Conservation (phyloP, 2,888 invertebrate genomes). For the Perizoma flavofasciatum region DNA sequence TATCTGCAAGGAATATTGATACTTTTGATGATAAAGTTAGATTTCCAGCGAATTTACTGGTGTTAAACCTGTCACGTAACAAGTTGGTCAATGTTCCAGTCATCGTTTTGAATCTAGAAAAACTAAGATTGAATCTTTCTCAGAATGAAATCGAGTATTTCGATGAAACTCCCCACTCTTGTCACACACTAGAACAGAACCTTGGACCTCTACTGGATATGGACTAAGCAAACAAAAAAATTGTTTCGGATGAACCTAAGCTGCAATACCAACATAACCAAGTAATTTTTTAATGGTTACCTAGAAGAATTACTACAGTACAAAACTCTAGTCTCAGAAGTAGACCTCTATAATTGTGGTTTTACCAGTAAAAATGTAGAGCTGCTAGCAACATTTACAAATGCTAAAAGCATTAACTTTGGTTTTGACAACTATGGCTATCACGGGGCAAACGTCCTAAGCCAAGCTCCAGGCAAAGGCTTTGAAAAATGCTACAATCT, state of each 20-base stretch:
- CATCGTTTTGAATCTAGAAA: constrained; percentile 49
- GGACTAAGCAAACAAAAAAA: constrained; percentile 57
- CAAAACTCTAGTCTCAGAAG: constrained; percentile 49
- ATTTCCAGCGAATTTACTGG: constrained; percentile 54
- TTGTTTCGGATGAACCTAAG: constrained; percentile 60
- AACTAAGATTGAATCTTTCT: constrained; percentile 62
- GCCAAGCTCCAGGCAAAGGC: constrained; percentile 59
- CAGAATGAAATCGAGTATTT: constrained; percentile 62
- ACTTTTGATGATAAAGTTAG: constrained; percentile 46
- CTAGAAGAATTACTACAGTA: constrained; percentile 56
- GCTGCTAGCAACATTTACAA: constrained; percentile 56
- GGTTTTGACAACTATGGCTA: constrained; percentile 49
- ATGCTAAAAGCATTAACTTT: constrained; percentile 50
- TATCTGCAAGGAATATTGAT: constrained; percentile 51
- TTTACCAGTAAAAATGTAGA: constrained; percentile 47
- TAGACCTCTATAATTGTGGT: constrained; percentile 63
- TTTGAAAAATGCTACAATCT: constrained; percentile 59
- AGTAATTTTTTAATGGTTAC: constrained; percentile 46
- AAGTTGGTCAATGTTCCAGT: constrained; percentile 54
- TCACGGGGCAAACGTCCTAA: constrained; percentile 49
- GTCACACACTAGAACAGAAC: constrained; percentile 52
- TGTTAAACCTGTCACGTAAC: constrained; percentile 65
- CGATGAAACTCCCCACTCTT: constrained; percentile 63
- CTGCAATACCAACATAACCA: constrained; percentile 53
- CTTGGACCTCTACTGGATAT: constrained; percentile 71